Evolutionary conservation across 2,888 invertebrate genomes (phyloP).

Genomic region (Dioctria linearis): DNA sequence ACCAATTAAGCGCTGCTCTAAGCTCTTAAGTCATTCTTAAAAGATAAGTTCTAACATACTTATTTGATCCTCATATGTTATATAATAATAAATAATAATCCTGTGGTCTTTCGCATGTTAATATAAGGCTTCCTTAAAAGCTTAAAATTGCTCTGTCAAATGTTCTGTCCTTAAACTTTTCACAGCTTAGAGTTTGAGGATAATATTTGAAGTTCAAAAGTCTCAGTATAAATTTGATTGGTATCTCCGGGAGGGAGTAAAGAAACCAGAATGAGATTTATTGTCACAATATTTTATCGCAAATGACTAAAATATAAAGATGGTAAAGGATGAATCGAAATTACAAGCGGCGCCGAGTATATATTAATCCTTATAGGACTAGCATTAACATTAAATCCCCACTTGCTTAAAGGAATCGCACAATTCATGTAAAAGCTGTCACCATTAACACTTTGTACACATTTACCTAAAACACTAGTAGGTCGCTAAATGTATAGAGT

Average conservation of each 20-base stretch:
- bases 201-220: not conserved
- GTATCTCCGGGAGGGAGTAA: not conserved
- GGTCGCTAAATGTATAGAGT: too few species aligned
- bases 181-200: conserved; percentile 5
- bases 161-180: conserved; percentile 18
- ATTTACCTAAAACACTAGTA: conserved; percentile 31
- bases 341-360: conserved; percentile 28
- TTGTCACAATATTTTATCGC: conserved; percentile 9
- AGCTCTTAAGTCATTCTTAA: too few species aligned
- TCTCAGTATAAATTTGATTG: conserved; percentile 5
- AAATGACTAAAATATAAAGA: conserved; percentile 13
- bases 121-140: too few species aligned
- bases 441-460: conserved; percentile 44
- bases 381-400: not conserved
- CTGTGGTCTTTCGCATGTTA: too few species aligned
- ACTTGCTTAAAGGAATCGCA: not conserved
- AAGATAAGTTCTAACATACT: too few species aligned
- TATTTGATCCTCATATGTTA: too few species aligned
- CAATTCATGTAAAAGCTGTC: not conserved
- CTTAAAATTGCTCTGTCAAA: not conserved
- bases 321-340: conserved; percentile 1
- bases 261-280: conserved; percentile 24
- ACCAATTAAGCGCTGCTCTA: too few species aligned
- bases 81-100: too few species aligned
- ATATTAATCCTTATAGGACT: not conserved